Evolutionary conservation across 2,797 vertebrate species (phyloP), one percentile per base, ranked within the genome.

Genomic region (Manis crassicaudata): DNA sequence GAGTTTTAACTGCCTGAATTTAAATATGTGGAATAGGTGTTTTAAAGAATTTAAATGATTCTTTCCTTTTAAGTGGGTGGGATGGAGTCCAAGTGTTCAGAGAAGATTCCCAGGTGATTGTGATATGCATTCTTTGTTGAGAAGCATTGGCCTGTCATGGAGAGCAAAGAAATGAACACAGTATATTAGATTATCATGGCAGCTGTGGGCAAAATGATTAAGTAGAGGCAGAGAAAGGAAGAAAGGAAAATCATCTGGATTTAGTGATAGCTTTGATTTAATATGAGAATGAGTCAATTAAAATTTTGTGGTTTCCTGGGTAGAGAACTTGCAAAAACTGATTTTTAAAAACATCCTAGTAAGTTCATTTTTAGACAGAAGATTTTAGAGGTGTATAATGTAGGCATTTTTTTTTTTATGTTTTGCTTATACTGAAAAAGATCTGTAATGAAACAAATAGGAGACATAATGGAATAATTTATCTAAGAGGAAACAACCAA

Each of bases 361-460:
- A 56, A 90, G 7, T 89, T 87, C 37, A 70, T 81, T 92, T 91
- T 83, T 76, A 93, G 86, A 82, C 37, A 86, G 13, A 76, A 65
- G 21, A 27, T 86, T 81, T 90, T 73, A 14, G 23, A 10, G 5
- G 12, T 56, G 16, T 17, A 9, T 84, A 58, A 54, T 89, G 62
- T 56, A 82, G 85, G 43, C 7, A 46, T 46, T 46, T 92, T 81
- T 62, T 81, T 62, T 68, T 56, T 62, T 76, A 46, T 82, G 32
- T 87, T 84, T 43, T 90, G 35, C n/a, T 43, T 83, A 29, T 65
- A 76, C 70, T 32, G 73, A 58, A 46, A 81, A 79, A 84, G 21
- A 50, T 58, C 37, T 82, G 0, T 90, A 7, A 43, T 92, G 52
- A 58, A 68, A 58, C 14, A 75, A 72, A 35, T 73, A 84, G 56